Conservation (phyloP, 2,888 invertebrate genomes). For the Ditula angustiorana region DNA sequence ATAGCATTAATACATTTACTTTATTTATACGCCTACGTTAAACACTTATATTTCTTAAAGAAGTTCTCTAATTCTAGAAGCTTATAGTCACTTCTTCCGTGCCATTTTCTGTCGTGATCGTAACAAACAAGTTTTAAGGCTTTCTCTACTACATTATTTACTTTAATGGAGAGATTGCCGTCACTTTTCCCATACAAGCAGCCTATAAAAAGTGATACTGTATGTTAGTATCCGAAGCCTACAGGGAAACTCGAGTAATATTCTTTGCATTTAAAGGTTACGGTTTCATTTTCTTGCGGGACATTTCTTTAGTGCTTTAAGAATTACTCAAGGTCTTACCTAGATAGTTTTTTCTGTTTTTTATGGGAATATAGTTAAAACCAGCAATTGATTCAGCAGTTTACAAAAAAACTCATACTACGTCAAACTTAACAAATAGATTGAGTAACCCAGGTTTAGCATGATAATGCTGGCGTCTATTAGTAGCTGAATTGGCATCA, state of each 20-base stretch:
- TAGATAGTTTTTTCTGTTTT: no score
- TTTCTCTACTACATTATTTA: slow-evolving; percentile 7
- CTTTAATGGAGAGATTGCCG: slow-evolving; percentile 15
- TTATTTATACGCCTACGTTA: background rate
- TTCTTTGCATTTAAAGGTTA: background rate
- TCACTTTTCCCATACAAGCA: slow-evolving; percentile 8
- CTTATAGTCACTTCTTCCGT: background rate
- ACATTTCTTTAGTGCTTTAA: background rate
- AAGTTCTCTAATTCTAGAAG: background rate
- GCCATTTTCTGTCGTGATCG: background rate
- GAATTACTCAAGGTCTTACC: background rate
- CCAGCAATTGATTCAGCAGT: no score
- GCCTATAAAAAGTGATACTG: slow-evolving; percentile 11
- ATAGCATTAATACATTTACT: background rate
- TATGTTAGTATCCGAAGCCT: slow-evolving; percentile 3
- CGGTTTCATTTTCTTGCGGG: background rate
- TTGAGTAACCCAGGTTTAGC: no score
- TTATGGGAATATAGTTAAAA: no score
- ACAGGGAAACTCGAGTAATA: background rate
- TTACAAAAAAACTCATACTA: no score
- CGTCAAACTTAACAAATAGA: no score
- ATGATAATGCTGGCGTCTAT: no score
- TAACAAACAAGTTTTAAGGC: slow-evolving; percentile 9
- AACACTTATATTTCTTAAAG: background rate
- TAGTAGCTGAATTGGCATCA: no score